Conservation (phyloP, 2,797 vertebrate genomes). For the Gallinago solitaria region DNA sequence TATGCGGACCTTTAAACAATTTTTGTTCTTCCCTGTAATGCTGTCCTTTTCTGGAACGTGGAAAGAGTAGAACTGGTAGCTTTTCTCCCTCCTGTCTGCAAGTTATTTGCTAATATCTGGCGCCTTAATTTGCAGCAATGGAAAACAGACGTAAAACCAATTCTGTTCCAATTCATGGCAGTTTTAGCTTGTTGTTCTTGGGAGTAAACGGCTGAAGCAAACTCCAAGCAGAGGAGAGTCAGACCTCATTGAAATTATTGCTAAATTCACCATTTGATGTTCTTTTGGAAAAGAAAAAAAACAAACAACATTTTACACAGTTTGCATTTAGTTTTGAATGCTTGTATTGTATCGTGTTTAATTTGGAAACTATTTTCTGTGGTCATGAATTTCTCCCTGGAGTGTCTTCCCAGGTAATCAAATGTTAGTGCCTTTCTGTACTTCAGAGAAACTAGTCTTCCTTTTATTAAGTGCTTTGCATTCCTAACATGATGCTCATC, state of each 20-base stretch:
- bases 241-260: not conserved
- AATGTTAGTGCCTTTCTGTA: not conserved
- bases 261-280: not conserved
- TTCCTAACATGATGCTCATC: constrained; percentile 35
- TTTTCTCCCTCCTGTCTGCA: not conserved
- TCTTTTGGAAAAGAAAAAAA: constrained; percentile 2
- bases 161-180: not conserved
- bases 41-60: not conserved
- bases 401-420: constrained; percentile 24
- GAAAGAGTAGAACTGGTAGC: not conserved
- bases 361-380: constrained; percentile 32
- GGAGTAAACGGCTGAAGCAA: not conserved
- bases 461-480: constrained; percentile 41
- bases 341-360: not conserved
- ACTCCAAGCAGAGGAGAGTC: not conserved
- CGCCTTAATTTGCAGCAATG: not conserved
- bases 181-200: not conserved
- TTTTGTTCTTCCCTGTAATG: not conserved
- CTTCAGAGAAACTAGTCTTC: constrained; percentile 1
- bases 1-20: not conserved
- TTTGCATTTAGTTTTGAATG: constrained; percentile 19
- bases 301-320: not conserved
- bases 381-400: constrained; percentile 22
- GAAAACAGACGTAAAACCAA: not conserved
- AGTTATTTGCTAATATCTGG: not conserved